Base-by-base conservation (phyloP, 1,140 invertebrate species). In the roundworm (Caenorhabditis elegans) region DNA sequence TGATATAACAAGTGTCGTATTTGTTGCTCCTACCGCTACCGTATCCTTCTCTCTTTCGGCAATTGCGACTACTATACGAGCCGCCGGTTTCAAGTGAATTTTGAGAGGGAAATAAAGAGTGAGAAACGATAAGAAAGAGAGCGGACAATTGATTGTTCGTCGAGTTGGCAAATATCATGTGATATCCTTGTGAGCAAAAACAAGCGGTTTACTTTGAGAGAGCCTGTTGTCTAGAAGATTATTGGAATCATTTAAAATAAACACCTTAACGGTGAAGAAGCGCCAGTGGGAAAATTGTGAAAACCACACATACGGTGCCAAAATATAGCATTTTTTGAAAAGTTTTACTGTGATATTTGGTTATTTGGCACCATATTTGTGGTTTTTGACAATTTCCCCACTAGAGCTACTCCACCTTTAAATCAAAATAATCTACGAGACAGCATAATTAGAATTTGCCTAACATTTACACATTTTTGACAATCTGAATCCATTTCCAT, bases 1-100 rank as follows among this genome's bases (percentile, higher is more conserved):
- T 70, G 60, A 70, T 70, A 70, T 70, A 70, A 70, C 60, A 70
- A 70, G 60, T 70, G 60, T 70, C 60, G 60, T 70, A 70, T 70
- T 70, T 70, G 60, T 70, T 70, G 60, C 60, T 70, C 60, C 34
- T 70, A 70, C 60, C 60, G 34, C 34, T 70, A 70, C 60, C 60
- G 60, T 70, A 70, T 70, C 60, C 60, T 70, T 70, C 60, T 70
- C 60, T 70, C 60, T 70, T 70, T 70, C 60, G 60, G 60, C 60
- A 70, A 70, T 70, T 70, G 60, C 60, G 60, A 70, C 60, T 70
- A 39, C 60, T 70, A 70, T 70, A 70, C 60, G 60, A 70, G 60
- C 34, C 60, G 60, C 60, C 60, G 60, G 60, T 70, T 70, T 43
- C 60, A 70, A 70, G 60, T 70, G 60, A 70, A 70, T 70, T 43